phyloP scores from a whole-genome alignment of 2,888 invertebrate genomes.

The Euzophera pinguis region DNA sequence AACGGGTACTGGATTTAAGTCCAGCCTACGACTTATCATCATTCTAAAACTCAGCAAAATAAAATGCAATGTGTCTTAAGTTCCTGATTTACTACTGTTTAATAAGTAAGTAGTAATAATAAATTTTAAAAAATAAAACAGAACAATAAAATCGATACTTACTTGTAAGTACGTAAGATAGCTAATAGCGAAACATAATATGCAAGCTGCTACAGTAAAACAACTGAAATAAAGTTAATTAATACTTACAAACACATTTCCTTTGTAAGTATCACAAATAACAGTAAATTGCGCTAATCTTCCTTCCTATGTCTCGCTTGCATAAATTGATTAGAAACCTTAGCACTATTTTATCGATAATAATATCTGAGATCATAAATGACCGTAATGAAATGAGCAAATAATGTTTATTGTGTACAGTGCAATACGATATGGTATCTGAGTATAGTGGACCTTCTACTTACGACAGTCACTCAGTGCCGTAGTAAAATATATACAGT shows the following conservation, averaged over 20 bases:
- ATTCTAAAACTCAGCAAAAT: too few relatives aligned
- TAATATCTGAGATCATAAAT: conserved; percentile 21
- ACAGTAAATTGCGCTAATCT: not conserved
- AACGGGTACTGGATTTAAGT: too few relatives aligned
- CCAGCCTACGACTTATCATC: too few relatives aligned
- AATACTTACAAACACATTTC: not conserved
- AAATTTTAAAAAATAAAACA: too few relatives aligned
- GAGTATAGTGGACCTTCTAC: conserved; percentile 10
- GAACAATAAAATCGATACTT: too few relatives aligned
- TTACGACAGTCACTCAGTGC: not conserved
- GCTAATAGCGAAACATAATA: too few relatives aligned
- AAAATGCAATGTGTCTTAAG: too few relatives aligned
- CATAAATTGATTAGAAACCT: conserved; percentile 1
- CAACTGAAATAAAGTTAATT: not conserved
- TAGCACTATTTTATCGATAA: conserved; percentile 19
- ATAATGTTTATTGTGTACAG: conserved; percentile 20
- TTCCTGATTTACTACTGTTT: too few relatives aligned
- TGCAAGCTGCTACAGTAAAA: too few relatives aligned
- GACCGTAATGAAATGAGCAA: conserved; percentile 25
- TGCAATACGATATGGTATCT: conserved; percentile 22
- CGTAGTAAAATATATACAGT: not conserved
- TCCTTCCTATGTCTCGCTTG: conserved; percentile 4
- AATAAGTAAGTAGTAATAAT: too few relatives aligned
- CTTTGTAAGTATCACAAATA: not conserved
- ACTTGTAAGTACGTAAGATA: too few relatives aligned